phyloP scores from a whole-genome alignment of 2,888 invertebrate genomes.

The Tetragonisca angustula region DNA sequence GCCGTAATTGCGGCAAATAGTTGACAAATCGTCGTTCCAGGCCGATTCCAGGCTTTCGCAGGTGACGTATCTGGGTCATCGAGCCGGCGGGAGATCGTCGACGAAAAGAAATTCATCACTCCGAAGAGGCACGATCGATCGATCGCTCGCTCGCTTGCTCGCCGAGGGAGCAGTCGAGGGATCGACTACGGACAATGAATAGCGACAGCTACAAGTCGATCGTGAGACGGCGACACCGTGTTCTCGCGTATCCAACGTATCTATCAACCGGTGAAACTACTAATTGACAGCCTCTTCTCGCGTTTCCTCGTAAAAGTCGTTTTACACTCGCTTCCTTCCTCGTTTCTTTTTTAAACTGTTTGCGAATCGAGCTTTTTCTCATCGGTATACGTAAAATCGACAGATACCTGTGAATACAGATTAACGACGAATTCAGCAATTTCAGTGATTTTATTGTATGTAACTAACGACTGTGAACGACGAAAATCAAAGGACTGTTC shows the following conservation, averaged over 20 bases:
- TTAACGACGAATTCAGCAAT: too few relatives aligned
- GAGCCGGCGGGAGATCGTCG: constrained; percentile 29
- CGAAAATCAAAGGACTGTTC: too few relatives aligned
- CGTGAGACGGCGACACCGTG: neutral
- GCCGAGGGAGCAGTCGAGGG: neutral
- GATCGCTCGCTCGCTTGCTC: neutral
- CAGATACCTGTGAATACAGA: too few relatives aligned
- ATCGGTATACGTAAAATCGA: too few relatives aligned
- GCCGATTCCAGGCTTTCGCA: neutral
- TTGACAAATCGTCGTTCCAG: constrained; percentile 30
- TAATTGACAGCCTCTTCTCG: neutral
- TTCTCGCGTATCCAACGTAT: neutral
- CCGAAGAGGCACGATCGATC: constrained; percentile 20
- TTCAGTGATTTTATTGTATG: too few relatives aligned
- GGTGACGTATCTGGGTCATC: constrained; percentile 59
- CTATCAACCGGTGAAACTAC: neutral
- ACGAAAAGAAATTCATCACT: constrained; percentile 52
- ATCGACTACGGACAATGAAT: constrained; percentile 25
- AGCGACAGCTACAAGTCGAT: neutral
- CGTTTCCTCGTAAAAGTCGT: neutral
- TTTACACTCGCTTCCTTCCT: too few relatives aligned
- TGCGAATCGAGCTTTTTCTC: too few relatives aligned
- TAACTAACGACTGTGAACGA: too few relatives aligned
- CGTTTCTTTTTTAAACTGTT: too few relatives aligned
- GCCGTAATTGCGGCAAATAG: constrained; percentile 60